Percentiles rank a stretch among this genome's conserved stretches.
These are phyloP conservation scores for Leucopternis melanops DNA, from an alignment of 2,113 vertebrate species.

Conservation along the genomic window DNA sequence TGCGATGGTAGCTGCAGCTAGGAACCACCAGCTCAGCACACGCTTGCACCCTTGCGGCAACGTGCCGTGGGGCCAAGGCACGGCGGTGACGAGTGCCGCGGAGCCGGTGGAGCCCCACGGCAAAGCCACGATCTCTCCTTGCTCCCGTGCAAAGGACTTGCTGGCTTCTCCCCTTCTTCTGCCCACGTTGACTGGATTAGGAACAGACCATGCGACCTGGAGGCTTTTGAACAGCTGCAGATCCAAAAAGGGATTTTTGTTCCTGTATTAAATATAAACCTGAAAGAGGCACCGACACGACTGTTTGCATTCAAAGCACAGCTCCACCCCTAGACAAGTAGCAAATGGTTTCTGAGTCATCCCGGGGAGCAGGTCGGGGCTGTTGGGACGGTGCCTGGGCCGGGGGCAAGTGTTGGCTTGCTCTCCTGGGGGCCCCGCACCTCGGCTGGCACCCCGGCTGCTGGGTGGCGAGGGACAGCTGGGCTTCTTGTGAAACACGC, in stretches of 20 bases:
- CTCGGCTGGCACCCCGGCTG: background rate
- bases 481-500: background rate
- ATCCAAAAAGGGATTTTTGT: background rate
- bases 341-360: background rate
- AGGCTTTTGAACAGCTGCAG: background rate
- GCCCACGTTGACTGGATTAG: background rate
- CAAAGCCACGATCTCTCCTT: background rate
- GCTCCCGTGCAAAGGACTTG: background rate
- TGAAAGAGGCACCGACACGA: background rate
- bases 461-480: background rate
- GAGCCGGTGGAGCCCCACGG: background rate
- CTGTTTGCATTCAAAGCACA: background rate
- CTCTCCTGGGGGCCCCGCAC: background rate
- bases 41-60: background rate
- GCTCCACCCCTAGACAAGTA: background rate
- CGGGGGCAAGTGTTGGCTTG: background rate
- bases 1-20: background rate
- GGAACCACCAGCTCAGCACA: background rate
- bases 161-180: background rate
- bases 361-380: background rate
- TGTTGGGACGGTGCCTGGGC: background rate
- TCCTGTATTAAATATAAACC: background rate
- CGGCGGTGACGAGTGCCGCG: accelerated
- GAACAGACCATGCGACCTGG: background rate
- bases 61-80: accelerated